Evolutionary conservation across 2,888 invertebrate genomes (phyloP).

Genomic region (Eutolmus rufibarbis): DNA sequence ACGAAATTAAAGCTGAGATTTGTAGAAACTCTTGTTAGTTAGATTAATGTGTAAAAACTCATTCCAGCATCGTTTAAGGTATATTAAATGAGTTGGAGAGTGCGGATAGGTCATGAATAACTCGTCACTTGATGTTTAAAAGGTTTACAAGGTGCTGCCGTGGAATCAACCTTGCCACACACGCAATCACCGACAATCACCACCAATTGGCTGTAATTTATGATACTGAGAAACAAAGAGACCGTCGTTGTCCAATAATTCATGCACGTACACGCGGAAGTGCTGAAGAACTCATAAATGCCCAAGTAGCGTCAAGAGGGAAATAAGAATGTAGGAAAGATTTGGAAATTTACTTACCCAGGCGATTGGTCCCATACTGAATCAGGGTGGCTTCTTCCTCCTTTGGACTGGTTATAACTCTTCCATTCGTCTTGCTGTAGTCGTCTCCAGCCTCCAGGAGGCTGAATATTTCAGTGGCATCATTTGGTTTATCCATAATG

Average conservation of each 20-base stretch:
- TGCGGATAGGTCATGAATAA: not conserved
- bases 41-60: not conserved
- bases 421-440: conserved; percentile 13
- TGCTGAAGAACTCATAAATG: not conserved
- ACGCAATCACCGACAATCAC: conserved; percentile 2
- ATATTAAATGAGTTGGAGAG: not conserved
- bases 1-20: not conserved
- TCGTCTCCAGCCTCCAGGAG: not conserved
- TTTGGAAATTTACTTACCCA: not conserved
- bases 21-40: not conserved
- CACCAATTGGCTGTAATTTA: conserved; percentile 7
- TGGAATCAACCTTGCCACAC: not conserved
- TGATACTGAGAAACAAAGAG: not conserved
- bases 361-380: too few species aligned
- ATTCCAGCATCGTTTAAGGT: not conserved
- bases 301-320: not conserved
- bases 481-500: not conserved
- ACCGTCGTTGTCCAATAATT: not conserved
- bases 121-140: not conserved
- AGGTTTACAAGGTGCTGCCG: not conserved
- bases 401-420: not conserved
- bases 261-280: not conserved
- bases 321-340: not conserved
- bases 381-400: not conserved
- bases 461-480: not conserved